Base-by-base conservation (phyloP, 2,113 vertebrate genomes). In the Gasterosteus nipponicus region DNA sequence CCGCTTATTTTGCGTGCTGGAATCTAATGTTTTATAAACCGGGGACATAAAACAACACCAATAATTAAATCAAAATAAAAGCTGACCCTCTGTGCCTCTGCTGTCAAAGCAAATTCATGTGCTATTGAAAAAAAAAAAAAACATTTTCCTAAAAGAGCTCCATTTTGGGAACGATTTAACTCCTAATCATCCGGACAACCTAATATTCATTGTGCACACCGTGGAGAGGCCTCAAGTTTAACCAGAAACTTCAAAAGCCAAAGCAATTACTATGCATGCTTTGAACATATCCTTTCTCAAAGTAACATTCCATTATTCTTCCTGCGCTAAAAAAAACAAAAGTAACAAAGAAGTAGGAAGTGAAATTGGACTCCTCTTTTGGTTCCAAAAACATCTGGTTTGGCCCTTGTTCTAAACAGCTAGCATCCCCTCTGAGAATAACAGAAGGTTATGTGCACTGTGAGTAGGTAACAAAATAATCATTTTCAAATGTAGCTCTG, bases 401-500 rank as follows among this genome's bases (percentile, higher is more conserved):
- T 89, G 81, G 83, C 76, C 82, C 71, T 80, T 61, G 75, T 86
- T 91, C 92, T 75, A 86, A 90, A 91, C 91, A 91, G 87, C 86
- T 76, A 91, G 84, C 87, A 84, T 93, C 86, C 89, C 89, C 73
- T 89, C 78, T 53, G 86, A 92, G 89, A 80, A 90, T 85, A 88
- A 83, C 82, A 87, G 83, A 87, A 87, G 84, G 79, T 85, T 90
- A 76, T 89, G 72, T 73, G 66, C 73, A 73, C 68, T 80, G 84
- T 85, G 83, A 83, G 82, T 87, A 90, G 85, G 91, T 89, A 92
- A 87, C 80, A 81, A 83, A 93, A 87, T 90, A 92, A 94, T 93
- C 76, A 85, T 92, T 94, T 90, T 93, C 90, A 87, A 94, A 94
- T 91, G 88, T 87, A 91, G 73, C 91, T 89, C 74, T 80, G 68